Evolutionary conservation across 2,113 vertebrate species (phyloP).

Genomic region (Tricholaema leucomelas): DNA sequence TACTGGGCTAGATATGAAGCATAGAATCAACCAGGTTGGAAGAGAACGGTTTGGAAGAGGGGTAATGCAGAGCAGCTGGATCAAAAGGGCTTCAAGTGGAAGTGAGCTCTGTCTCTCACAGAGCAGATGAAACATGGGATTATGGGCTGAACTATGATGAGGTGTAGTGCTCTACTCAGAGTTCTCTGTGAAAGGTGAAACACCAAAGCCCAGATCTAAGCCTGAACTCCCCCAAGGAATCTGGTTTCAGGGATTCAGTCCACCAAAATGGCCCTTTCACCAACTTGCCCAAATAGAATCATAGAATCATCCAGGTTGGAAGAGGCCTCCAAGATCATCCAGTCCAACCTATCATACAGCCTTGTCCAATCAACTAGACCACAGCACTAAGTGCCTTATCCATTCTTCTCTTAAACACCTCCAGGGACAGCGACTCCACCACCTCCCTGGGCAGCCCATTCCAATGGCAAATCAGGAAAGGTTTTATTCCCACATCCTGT

Average conservation of each 20-base stretch:
- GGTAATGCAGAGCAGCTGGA: background rate
- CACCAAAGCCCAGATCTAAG: background rate
- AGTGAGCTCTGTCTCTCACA: rapidly evolving
- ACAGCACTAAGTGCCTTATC: too few relatives aligned
- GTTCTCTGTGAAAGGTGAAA: background rate
- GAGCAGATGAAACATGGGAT: rapidly evolving
- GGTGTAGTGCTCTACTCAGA: rapidly evolving
- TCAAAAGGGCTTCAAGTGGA: background rate
- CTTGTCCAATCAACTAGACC: too few relatives aligned
- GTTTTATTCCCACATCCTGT: background rate
- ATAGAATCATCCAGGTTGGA: too few relatives aligned
- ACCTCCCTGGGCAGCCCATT: too few relatives aligned
- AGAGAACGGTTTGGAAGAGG: too few relatives aligned
- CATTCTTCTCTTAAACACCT: too few relatives aligned
- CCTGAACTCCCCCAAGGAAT: background rate
- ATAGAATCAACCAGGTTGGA: too few relatives aligned
- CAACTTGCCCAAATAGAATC: background rate
- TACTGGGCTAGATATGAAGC: background rate
- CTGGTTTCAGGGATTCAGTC: background rate
- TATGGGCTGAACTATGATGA: background rate
- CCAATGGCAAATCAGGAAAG: too few relatives aligned
- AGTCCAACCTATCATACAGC: too few relatives aligned
- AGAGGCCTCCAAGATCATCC: too few relatives aligned
- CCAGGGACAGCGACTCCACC: too few relatives aligned
- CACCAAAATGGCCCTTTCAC: background rate